A percentile compares a stretch with the other conserved stretches of the same genome.
Conservation (phyloP, 2,113 vertebrate genomes). For the Raja brachyura region DNA sequence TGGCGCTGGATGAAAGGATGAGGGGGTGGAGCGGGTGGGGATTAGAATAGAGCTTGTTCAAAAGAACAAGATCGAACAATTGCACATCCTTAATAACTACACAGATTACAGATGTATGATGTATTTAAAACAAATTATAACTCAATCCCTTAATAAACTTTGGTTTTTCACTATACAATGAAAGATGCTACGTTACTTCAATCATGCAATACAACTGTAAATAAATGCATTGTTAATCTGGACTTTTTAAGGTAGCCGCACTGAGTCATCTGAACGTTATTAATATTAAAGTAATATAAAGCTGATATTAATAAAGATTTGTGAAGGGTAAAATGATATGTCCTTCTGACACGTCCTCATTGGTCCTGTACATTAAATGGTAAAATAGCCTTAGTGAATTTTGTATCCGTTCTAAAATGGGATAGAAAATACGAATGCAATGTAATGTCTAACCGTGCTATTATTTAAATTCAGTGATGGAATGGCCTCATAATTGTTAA, state of each 20-base stretch:
- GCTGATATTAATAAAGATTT: not conserved
- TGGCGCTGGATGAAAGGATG: constrained; percentile 54
- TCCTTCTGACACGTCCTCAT: not conserved
- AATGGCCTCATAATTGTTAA: not conserved
- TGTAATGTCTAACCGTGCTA: no score
- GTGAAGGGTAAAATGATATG: not conserved
- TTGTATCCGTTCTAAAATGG: not conserved
- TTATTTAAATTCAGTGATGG: not conserved
- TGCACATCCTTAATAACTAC: constrained; percentile 43
- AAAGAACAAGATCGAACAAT: constrained; percentile 56
- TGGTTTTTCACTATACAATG: not conserved
- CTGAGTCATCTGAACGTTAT: not conserved
- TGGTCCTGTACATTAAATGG: not conserved
- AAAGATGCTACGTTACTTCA: not conserved
- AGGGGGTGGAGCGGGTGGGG: constrained; percentile 42
- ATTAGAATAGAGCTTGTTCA: constrained; percentile 54
- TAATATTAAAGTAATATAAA: not conserved
- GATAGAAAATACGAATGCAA: not conserved
- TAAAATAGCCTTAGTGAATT: not conserved
- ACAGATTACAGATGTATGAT: constrained; percentile 44
- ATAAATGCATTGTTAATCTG: not conserved
- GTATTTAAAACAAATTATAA: constrained; percentile 20
- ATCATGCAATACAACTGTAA: not conserved
- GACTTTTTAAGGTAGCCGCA: not conserved
- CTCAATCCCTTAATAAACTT: not conserved